Evolutionary conservation across 2,797 vertebrate species (phyloP).

Genomic region (Brachyrhaphis roseni): DNA sequence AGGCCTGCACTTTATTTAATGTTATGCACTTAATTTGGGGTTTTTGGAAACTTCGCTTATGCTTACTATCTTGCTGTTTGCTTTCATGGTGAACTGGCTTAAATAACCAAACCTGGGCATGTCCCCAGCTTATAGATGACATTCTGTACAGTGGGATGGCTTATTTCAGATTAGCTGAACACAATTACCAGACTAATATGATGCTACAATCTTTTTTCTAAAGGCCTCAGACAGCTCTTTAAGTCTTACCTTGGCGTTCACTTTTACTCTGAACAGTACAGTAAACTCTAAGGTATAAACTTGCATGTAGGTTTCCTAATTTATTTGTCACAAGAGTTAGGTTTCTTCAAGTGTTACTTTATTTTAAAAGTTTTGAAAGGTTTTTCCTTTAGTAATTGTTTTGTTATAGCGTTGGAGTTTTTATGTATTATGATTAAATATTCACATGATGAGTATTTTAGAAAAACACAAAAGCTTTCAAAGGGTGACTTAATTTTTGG

Average conservation of each 20-base stretch:
- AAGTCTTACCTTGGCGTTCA: background rate
- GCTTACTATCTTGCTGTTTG: background rate
- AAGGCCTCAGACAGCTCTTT: background rate
- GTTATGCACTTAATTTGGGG: background rate
- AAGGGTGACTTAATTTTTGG: background rate
- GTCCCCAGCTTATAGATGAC: background rate
- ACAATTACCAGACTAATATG: background rate
- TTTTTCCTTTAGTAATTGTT: background rate
- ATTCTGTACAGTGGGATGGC: background rate
- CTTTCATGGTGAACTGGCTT: background rate
- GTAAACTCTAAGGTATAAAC: background rate
- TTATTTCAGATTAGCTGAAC: background rate
- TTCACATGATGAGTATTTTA: background rate
- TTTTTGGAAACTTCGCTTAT: background rate
- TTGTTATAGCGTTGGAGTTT: background rate
- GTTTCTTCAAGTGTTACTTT: background rate
- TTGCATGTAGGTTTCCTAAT: background rate
- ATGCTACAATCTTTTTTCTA: background rate
- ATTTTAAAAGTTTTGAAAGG: background rate
- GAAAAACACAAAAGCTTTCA: constrained; percentile 1
- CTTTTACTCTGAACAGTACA: background rate
- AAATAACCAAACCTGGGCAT: background rate
- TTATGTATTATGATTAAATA: background rate
- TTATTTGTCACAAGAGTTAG: background rate
- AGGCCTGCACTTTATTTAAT: background rate